Evolutionary conservation across 2,797 vertebrate species (phyloP).

Genomic region (Pantherophis alleghaniensis): DNA sequence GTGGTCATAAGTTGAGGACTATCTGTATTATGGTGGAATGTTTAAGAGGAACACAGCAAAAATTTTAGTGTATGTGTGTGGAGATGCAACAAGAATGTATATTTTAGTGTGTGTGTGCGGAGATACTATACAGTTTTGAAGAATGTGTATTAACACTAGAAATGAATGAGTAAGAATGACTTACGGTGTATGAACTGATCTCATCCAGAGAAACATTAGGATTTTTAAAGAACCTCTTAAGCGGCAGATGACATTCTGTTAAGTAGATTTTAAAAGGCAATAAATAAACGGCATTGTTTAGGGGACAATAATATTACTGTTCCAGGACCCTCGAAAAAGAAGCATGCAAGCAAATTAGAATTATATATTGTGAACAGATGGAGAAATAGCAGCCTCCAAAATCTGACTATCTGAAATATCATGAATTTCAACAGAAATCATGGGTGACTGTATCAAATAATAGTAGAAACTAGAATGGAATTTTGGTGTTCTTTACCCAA

Average conservation of each 20-base stretch:
- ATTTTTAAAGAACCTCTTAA: constrained; percentile 1
- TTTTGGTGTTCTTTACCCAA: not conserved
- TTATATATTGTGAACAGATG: not conserved
- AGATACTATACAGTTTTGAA: not conserved
- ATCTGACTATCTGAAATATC: not conserved
- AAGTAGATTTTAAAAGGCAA: not conserved
- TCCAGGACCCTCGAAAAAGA: not conserved
- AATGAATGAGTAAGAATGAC: constrained; percentile 28
- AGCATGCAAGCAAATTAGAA: not conserved
- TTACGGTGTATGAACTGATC: constrained; percentile 23
- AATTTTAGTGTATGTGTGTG: not conserved
- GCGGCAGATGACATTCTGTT: constrained; percentile 5
- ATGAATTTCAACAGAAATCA: not conserved
- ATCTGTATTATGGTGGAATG: constrained; percentile 27
- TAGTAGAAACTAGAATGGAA: not conserved
- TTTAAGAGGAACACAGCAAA: constrained; percentile 9
- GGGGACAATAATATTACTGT: not conserved
- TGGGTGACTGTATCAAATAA: not conserved
- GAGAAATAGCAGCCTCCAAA: not conserved
- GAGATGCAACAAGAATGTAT: constrained; percentile 3
- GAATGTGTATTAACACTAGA: not conserved
- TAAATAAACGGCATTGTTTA: not conserved
- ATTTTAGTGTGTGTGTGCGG: not conserved
- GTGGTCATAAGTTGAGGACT: not conserved
- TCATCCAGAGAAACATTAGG: not conserved